phyloP scores from a whole-genome alignment of 2,888 invertebrate species.

The Drosophila pseudotalamancana region DNA sequence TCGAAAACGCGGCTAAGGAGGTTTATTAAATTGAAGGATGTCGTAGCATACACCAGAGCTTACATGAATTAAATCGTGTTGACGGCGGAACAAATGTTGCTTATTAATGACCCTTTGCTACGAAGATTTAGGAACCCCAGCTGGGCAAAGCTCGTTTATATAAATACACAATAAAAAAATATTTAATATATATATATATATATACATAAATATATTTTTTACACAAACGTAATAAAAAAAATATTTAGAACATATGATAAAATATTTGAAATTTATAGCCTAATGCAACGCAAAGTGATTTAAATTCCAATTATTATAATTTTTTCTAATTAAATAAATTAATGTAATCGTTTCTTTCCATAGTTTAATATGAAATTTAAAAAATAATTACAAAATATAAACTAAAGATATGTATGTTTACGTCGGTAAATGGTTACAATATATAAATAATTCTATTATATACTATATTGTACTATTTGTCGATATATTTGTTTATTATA shows the following conservation, averaged over 20 bases:
- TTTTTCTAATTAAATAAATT: slow-evolving; percentile 75
- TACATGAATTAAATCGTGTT: slow-evolving; percentile 46
- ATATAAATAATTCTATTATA: slow-evolving; percentile 60
- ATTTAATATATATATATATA: slow-evolving; percentile 35
- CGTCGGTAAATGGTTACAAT: slow-evolving; percentile 69
- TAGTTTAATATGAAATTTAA: slow-evolving; percentile 74
- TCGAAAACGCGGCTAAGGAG: slow-evolving; percentile 4
- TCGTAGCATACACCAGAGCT: slow-evolving; percentile 43
- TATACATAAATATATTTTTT: slow-evolving; percentile 58
- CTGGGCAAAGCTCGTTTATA: slow-evolving; percentile 52
- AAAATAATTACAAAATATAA: slow-evolving; percentile 34
- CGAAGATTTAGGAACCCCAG: slow-evolving; percentile 44
- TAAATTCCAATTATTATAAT: slow-evolving; percentile 80
- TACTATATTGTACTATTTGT: slow-evolving; percentile 65
- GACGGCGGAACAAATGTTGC: slow-evolving; percentile 17
- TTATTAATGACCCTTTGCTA: slow-evolving; percentile 36
- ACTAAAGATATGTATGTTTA: slow-evolving; percentile 61
- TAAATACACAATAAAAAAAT: slow-evolving; percentile 34
- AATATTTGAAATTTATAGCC: slow-evolving; percentile 70
- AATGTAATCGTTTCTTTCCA: slow-evolving; percentile 79
- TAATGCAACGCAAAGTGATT: slow-evolving; percentile 78
- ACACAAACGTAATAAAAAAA: slow-evolving; percentile 51
- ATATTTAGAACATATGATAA: slow-evolving; percentile 63
- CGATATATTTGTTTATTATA: slow-evolving; percentile 66
- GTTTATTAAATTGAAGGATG: slow-evolving; percentile 4